Evolutionary conservation across 2,888 invertebrate genomes (phyloP), one percentile per base, ranked within the genome.

Genomic region (Scaptomyza reducta): DNA sequence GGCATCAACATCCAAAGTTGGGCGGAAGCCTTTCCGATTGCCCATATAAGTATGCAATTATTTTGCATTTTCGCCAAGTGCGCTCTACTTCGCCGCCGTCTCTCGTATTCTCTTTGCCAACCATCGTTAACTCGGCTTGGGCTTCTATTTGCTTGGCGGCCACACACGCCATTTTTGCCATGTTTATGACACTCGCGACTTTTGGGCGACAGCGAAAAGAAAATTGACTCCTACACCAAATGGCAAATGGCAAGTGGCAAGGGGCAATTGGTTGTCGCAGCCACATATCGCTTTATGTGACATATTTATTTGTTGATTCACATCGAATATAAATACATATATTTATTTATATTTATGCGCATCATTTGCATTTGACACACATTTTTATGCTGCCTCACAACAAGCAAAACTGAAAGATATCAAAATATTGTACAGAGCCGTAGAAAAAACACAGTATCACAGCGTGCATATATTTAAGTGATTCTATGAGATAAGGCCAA

Each of bases 301-400:
- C 79, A 76, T 78, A 83, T 83, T 83, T 86, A 86, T 84, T 77
- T 85, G 74, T 76, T 79, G 78, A 74, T 73, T 69, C 64, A 63
- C 38, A 38, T 38, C 7, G 9, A n/a, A n/a, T n/a, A 35, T n/a
- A n/a, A 14, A n/a, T 14, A 38, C 14, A 14, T 57, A 31, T 42
- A 70, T 79, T 53, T 77, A 73, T 73, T 54, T 63, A 63, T 80
- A 84, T 82, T 76, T 81, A 74, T 88, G 72, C 74, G 70, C 69
- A 72, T 88, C 76, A 87, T 87, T 87, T 79, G 85, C 82, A 85
- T 88, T 78, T 85, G 79, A 88, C 83, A 83, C 83, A 83, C 76
- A 85, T 88, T 88, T 83, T 87, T 82, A 87, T 79, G 62, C 69
- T 72, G 53, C 56, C 40, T 38, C 53, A 38, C 46, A 46, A 47